These are phyloP conservation scores for Orientallactaga bullata DNA, from an alignment of 2,113 vertebrate genomes.

Conservation along the genomic window DNA sequence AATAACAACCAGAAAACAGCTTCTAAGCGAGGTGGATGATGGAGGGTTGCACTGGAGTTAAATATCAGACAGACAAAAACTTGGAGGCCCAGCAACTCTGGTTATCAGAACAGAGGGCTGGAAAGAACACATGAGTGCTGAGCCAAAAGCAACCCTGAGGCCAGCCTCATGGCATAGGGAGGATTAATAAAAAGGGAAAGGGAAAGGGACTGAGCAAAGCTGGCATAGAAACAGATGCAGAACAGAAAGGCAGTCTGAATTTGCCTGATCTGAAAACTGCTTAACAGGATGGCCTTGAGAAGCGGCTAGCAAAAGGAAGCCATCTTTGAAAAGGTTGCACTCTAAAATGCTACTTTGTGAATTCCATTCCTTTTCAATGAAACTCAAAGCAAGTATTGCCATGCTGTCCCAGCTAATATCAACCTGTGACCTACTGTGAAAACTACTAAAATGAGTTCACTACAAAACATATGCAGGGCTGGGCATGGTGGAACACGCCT, in stretches of 20 bases:
- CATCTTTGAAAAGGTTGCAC: not conserved
- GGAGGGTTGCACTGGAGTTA: not conserved
- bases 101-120: not conserved
- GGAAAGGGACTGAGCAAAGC: not conserved
- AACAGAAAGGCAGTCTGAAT: not conserved
- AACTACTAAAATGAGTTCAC: not conserved
- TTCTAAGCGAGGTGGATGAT: not conserved
- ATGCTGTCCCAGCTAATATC: not conserved
- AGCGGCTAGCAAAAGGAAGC: not conserved
- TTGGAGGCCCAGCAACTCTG: not conserved
- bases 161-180: not conserved
- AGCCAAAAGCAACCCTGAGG: no score
- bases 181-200: not conserved
- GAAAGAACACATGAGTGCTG: not conserved
- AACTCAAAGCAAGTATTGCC: not conserved
- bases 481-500: no score
- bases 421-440: not conserved
- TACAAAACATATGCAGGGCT: not conserved
- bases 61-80: not conserved
- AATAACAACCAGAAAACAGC: not conserved
- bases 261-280: not conserved
- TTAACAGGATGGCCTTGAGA: not conserved
- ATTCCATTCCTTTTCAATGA: not conserved
- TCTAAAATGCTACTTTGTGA: not conserved
- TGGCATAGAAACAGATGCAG: not conserved